Evolutionary conservation across 1,140 invertebrate genomes (phyloP), one percentile per base, ranked within the genome.

Genomic region (Drosophila punjabiensis): DNA sequence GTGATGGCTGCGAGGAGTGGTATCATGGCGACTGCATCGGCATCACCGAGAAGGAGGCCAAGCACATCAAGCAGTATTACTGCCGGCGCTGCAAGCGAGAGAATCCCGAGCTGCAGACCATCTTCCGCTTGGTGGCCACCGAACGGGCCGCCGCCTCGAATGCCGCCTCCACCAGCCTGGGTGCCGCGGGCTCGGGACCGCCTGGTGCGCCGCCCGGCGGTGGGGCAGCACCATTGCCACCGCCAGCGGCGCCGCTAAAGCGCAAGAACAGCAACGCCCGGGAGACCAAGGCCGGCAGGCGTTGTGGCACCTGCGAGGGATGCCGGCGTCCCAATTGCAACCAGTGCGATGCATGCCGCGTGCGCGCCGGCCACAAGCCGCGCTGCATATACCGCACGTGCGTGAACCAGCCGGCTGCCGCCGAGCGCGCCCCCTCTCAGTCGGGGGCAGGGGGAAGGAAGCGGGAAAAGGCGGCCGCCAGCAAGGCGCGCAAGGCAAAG

Each of bases 1-100:
- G 98, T 94, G 99, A 99, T 94, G 95, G 97, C 35, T 99, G 99
- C 94, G 98, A 99, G 93, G 98, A 99, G 94, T 99, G 99, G 98
- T 99, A 98, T 92, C 99, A 99, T 94, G 98, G 98, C 11, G 98
- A 99, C 89, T 99, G 98, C 93, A 98, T 99, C 84, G 97, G 97
- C 80, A 98, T 99, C 67, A 98, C 97, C 11, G 97, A 98, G 92
- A 96, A 97, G 79, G 97, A 99, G 93, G 97, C 98, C 0, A 98
- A 98, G 90, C 95, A 96, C 69, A 99, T 99, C 59, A 97, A 98
- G 91, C 97, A 98, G 81, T 99, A 98, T 88, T 99, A 97, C 93
- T 99, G 98, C 94, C 94, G 97, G 80, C 94, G 95, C n/a, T 98
- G 97, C 86, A 94, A 95, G 87, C 96, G 96, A 83, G 96, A 97